Evolutionary conservation across 2,113 vertebrate species (phyloP).

Genomic region (Albula glossodonta): DNA sequence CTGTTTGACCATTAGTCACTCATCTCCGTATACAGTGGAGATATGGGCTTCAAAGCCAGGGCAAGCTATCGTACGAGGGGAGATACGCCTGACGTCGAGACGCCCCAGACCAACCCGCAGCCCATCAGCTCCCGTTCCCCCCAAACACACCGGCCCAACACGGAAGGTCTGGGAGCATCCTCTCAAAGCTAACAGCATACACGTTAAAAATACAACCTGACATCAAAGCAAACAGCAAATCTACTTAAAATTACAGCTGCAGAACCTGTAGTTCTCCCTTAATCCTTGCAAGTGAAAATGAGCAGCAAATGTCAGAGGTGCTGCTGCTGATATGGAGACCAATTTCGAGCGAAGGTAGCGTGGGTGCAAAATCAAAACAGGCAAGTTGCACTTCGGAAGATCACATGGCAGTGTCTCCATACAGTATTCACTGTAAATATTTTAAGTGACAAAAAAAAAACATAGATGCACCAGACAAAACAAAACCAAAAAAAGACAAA

Average conservation of each 20-base stretch:
- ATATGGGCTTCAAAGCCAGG: conserved; percentile 17
- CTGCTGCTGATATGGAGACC: not conserved
- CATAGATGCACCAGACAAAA: too few species aligned
- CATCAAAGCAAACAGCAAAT: not conserved
- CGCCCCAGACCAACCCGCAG: not conserved
- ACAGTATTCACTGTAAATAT: too few species aligned
- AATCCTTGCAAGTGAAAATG: too few species aligned
- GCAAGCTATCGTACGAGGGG: not conserved
- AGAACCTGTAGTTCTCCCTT: not conserved
- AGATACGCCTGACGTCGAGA: not conserved
- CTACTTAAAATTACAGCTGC: not conserved
- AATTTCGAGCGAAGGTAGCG: not conserved
- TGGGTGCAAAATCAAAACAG: too few species aligned
- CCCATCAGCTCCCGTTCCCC: not conserved
- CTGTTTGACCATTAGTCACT: not conserved
- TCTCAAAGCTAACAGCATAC: too few species aligned
- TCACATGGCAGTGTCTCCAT: too few species aligned
- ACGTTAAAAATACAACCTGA: not conserved
- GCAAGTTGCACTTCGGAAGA: too few species aligned
- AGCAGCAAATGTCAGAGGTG: not conserved
- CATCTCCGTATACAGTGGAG: conserved; percentile 12
- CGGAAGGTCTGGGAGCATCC: too few species aligned
- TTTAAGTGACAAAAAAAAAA: too few species aligned
- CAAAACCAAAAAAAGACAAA: too few species aligned
- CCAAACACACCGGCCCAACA: too few species aligned